Base-by-base conservation (phyloP, 2,797 vertebrate genomes). In the Leptatherina wallacei region DNA sequence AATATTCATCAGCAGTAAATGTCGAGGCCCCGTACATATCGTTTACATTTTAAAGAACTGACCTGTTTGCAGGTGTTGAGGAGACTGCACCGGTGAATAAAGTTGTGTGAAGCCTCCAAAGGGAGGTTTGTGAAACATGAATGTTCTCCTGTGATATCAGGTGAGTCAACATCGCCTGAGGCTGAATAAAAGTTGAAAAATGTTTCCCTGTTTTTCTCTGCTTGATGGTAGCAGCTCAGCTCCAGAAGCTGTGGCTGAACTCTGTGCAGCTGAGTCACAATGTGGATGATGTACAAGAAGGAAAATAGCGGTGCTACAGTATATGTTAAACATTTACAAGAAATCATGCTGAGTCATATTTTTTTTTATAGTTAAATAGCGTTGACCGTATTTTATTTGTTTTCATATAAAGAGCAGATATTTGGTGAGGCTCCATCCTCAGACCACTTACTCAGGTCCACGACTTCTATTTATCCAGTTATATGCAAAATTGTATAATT, bases 1-100 rank as follows among this genome's bases (percentile, higher is more conserved):
- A 42, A 42, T 57, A 66, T 57, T 66, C 32, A 56, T 66, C 52
- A 32, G 0, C n/a, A 32, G 27, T 42, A 57, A 66, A 56, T 66
- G 64, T 42, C 35, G 30, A 13, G 22, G 1, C n/a, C 14, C 14
- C 2, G 2, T 24, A 40, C 36, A 18, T 27, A 32, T 20, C 9
- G 22, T 47, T 61, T 40, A 9, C 22, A 44, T 10, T 49, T 47
- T 11, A 22, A n/a, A 29, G 7, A 61, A 44, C 29, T 12, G 1
- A 30, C n/a, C 27, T 54, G 16, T 27, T 72, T 47, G 20, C 44
- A 13, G 16, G 20, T 40, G 33, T 18, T 44, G n/a, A n/a, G n/a
- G 30, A 22, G 27, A n/a, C 22, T 22, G 7, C 29, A 20, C 20
- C 42, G 6, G 1, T 63, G 16, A 33, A 36, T 22, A 27, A 60